phyloP scores from a whole-genome alignment of 64 coral and sea anemone species.

The Pocillopora verrucosa region DNA sequence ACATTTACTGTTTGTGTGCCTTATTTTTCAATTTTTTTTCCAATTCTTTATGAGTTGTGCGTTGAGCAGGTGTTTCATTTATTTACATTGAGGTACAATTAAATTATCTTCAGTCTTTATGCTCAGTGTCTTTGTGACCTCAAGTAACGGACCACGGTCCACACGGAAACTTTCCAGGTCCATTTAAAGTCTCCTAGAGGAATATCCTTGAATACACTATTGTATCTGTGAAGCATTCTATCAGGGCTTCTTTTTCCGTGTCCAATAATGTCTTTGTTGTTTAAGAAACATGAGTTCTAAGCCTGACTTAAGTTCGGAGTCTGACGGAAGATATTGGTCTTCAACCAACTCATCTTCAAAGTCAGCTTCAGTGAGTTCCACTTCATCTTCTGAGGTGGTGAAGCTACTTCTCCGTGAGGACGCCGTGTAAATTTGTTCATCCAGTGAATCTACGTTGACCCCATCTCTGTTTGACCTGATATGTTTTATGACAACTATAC shows the following conservation, averaged over 20 bases:
- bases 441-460: conserved; percentile 54
- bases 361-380: conserved; percentile 81
- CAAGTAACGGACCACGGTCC: neutral
- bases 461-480: conserved; percentile 35
- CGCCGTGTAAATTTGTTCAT: conserved; percentile 62
- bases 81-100: no score
- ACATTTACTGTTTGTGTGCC: no score
- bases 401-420: conserved; percentile 85
- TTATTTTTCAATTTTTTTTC: no score
- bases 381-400: conserved; percentile 83
- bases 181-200: neutral
- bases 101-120: no score
- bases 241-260: conserved; percentile 76
- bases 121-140: neutral
- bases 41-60: no score
- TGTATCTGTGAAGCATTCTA: neutral
- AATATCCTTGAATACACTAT: neutral
- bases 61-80: no score
- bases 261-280: conserved; percentile 99
- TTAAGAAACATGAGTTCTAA: conserved; percentile 97
- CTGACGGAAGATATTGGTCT: conserved; percentile 91
- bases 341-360: conserved; percentile 95
- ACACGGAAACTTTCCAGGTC: neutral
- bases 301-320: conserved; percentile 97
- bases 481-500: conserved; percentile 58